Percentiles rank a stretch among this genome's conserved stretches.
phyloP scores from a whole-genome alignment of 2,888 invertebrate species.

The Chalcis sispes region DNA sequence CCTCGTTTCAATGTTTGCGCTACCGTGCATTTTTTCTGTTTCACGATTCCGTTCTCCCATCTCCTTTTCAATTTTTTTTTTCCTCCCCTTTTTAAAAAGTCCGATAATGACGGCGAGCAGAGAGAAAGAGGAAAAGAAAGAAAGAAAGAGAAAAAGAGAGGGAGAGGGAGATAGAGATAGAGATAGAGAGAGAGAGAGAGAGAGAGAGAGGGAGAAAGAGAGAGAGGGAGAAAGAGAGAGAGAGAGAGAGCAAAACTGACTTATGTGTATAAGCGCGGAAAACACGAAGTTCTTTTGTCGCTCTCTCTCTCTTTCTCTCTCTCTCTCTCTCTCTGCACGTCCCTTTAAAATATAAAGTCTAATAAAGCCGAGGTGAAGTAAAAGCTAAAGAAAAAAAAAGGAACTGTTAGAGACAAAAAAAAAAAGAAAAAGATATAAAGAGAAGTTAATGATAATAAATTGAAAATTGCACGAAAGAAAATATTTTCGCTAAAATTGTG shows the following conservation, averaged over 20 bases:
- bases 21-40: constrained; percentile 14
- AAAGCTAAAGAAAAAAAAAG: neutral
- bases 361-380: constrained; percentile 16
- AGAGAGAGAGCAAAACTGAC: neutral
- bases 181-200: too few species aligned
- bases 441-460: neutral
- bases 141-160: too few species aligned
- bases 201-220: too few species aligned
- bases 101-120: constrained; percentile 26
- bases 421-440: neutral
- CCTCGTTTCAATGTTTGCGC: neutral
- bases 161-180: too few species aligned
- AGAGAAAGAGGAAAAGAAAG: too few species aligned
- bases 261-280: constrained; percentile 3
- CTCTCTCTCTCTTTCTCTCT: too few species aligned
- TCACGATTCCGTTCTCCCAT: constrained; percentile 6
- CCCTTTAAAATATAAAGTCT: constrained; percentile 39
- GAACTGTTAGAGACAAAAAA: too few species aligned
- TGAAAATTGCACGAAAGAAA: too few species aligned
- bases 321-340: neutral
- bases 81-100: constrained; percentile 25
- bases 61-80: constrained; percentile 1
- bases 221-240: too few species aligned
- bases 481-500: too few species aligned
- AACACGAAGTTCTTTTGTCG: constrained; percentile 27